A percentile compares a stretch with the other conserved stretches of the same genome.
These are phyloP conservation scores for Hystrix brachyura DNA, from an alignment of 2,113 vertebrate genomes.

Conservation along the genomic window DNA sequence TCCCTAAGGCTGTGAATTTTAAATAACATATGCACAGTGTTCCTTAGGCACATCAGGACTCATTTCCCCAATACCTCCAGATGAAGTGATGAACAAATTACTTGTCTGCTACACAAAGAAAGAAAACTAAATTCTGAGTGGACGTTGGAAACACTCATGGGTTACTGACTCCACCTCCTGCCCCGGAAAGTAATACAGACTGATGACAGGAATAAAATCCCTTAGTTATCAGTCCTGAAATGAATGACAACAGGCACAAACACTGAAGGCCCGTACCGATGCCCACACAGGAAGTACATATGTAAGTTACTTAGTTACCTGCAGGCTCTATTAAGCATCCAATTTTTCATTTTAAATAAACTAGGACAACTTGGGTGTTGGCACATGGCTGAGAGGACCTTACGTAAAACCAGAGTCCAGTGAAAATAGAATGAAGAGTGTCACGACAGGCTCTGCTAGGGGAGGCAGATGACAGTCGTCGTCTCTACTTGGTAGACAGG, in stretches of 20 bases:
- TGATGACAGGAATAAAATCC: slow-evolving; percentile 41
- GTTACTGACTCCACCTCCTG: slow-evolving; percentile 19
- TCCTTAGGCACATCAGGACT: slow-evolving; percentile 29
- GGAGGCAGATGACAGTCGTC: not conserved
- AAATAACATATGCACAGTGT: slow-evolving; percentile 6
- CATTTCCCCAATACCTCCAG: slow-evolving; percentile 41
- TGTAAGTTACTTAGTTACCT: not conserved
- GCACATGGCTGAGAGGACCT: not conserved
- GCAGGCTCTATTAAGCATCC: not conserved
- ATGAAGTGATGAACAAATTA: not conserved
- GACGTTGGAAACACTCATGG: not conserved
- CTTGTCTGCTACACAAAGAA: not conserved
- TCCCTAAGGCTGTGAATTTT: not conserved
- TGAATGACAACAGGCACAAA: slow-evolving; percentile 42
- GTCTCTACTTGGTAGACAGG: not conserved
- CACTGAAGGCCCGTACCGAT: not conserved
- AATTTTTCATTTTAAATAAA: slow-evolving; percentile 41
- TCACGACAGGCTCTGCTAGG: not conserved
- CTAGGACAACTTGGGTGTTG: slow-evolving; percentile 6
- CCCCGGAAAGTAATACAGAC: not conserved
- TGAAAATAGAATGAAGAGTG: not conserved
- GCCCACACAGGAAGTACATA: not conserved
- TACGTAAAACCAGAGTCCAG: slow-evolving; percentile 29
- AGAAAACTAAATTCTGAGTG: slow-evolving; percentile 20
- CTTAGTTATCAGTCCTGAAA: slow-evolving; percentile 7